Evolutionary conservation across 2,113 vertebrate genomes (phyloP), one percentile per base, ranked within the genome.

Genomic region (Gallinago media): DNA sequence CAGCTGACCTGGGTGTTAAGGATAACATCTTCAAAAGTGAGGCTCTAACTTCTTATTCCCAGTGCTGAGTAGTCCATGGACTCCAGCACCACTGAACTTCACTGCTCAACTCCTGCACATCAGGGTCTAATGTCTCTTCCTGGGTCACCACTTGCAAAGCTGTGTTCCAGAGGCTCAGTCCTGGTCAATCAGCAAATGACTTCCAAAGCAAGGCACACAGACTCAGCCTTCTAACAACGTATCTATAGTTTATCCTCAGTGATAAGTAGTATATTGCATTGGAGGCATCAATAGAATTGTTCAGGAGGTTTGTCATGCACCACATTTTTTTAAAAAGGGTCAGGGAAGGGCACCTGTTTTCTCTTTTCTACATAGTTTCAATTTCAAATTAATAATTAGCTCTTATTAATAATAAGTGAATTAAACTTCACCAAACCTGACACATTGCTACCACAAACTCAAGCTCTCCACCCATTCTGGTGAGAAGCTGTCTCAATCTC

Each of bases 121-220:
- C 2, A 0, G 44, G 13, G 7, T 4, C 34, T 15, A 17, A 34
- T 6, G 19, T 1, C 12, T 6, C 31, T 26, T 29, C 66, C 32
- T 31, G 17, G 36, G 10, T 38, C 47, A n/a, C 36, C 11, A 32
- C 15, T 29, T 62, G 13, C 65, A 85, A 16, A 58, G 65, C 55
- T 34, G 22, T 15, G 32, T 50, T 65, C 27, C 77, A 67, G 32
- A 2, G 0, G 16, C 38, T 50, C 70, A 3, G 32, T 22, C 21
- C 2, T 9, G 21, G 7, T n/a, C 80, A 27, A 16, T 2, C 38
- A 82, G 47, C 22, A 54, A 52, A 23, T 6, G 1, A 44, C 29
- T 89, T 40, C 34, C 61, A 7, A 22, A 34, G 42, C 1, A 26
- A 4, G 5, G 36, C 20, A 12, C 10, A 32, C n/a, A 68, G 25